Conservation (phyloP, 2,888 invertebrate species). For the Ganaspis brasiliensis region DNA sequence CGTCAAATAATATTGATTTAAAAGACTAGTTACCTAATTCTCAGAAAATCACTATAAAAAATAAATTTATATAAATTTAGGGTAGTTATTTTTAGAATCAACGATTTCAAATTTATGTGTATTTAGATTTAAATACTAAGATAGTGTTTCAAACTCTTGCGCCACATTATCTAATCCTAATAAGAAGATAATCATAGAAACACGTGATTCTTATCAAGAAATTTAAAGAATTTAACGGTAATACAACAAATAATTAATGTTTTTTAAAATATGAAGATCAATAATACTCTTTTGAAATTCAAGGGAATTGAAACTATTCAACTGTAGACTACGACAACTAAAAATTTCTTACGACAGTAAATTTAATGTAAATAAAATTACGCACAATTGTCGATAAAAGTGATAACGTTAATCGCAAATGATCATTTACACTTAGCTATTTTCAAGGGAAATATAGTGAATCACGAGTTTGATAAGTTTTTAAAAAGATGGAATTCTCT, state of each 20-base stretch:
- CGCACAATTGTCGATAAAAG: neutral
- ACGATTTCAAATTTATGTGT: neutral
- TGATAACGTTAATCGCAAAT: conserved; percentile 13
- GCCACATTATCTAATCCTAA: neutral
- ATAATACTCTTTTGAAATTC: neutral
- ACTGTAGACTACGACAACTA: conserved; percentile 8
- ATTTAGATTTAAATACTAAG: neutral
- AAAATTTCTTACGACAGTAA: neutral
- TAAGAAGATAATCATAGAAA: neutral
- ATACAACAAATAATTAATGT: neutral
- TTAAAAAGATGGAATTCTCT: neutral
- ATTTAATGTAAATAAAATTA: neutral
- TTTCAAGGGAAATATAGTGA: neutral
- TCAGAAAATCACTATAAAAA: too few relatives aligned
- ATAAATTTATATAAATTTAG: too few relatives aligned
- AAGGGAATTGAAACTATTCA: neutral
- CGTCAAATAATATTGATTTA: too few relatives aligned
- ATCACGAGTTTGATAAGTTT: neutral
- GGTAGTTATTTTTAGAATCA: neutral
- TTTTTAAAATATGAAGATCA: neutral
- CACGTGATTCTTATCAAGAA: neutral
- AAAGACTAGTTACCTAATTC: too few relatives aligned
- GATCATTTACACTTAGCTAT: neutral
- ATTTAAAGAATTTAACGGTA: neutral
- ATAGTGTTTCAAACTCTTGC: neutral